phyloP scores from a whole-genome alignment of 1,140 invertebrate species.

The Bombus vancouverensis region DNA sequence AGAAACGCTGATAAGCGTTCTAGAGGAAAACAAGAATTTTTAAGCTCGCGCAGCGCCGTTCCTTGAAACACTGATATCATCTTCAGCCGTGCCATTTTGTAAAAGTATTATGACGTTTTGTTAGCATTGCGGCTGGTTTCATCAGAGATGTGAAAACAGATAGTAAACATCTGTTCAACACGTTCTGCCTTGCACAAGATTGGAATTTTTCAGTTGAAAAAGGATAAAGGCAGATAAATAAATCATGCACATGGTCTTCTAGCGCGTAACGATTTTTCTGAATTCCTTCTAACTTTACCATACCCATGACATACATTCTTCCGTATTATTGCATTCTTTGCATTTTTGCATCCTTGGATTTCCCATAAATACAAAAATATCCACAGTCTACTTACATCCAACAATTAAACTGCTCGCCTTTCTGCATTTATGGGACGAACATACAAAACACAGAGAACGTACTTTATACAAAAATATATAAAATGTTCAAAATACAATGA shows the following conservation, averaged over 20 bases:
- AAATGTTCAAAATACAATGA: too few species aligned
- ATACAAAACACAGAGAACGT: too few species aligned
- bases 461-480: too few species aligned
- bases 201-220: not conserved
- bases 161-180: not conserved
- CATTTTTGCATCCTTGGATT: too few species aligned
- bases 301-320: too few species aligned
- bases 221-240: not conserved
- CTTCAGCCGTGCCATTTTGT: not conserved
- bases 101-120: not conserved
- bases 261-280: not conserved
- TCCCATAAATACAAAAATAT: too few species aligned
- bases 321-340: too few species aligned
- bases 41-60: too few species aligned
- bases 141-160: not conserved
- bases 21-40: not conserved
- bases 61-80: not conserved
- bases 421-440: too few species aligned
- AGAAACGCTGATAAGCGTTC: slow-evolving; percentile 2
- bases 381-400: too few species aligned
- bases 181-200: not conserved
- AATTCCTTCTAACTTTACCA: not conserved
- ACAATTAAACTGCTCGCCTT: too few species aligned
- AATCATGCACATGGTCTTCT: not conserved
- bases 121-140: not conserved